Conservation (phyloP, 2,797 vertebrate species). For the Clarias pachynema region DNA sequence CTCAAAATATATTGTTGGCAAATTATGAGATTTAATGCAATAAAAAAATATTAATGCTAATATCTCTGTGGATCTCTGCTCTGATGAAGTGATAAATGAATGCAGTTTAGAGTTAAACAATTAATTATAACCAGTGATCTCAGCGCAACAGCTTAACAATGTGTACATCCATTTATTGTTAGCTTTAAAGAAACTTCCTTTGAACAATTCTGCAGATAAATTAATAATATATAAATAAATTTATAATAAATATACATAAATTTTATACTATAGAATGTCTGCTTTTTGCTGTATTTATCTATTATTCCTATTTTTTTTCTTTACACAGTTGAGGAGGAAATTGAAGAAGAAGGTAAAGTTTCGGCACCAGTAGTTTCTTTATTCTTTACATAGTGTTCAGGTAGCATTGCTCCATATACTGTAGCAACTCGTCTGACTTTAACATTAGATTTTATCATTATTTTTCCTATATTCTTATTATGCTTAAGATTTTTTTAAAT, state of each 20-base stretch:
- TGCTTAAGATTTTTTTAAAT: background rate
- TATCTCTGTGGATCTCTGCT: slow-evolving; percentile 50
- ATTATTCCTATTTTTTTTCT: slow-evolving; percentile 65
- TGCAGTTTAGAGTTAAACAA: background rate
- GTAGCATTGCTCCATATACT: background rate
- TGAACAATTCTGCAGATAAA: background rate
- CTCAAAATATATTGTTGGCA: background rate
- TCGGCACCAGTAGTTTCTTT: slow-evolving; percentile 19
- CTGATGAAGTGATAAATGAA: slow-evolving; percentile 50
- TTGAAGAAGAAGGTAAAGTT: slow-evolving; percentile 60
- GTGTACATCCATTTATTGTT: background rate
- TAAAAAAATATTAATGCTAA: background rate
- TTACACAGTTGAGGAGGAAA: slow-evolving; percentile 62
- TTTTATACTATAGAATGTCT: background rate
- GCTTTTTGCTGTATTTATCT: slow-evolving; percentile 38
- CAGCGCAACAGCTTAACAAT: slow-evolving; percentile 5
- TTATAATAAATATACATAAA: too few relatives aligned
- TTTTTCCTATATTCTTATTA: background rate
- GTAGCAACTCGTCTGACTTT: background rate
- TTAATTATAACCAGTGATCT: background rate
- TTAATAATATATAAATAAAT: too few relatives aligned
- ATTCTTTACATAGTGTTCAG: background rate
- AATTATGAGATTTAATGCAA: background rate
- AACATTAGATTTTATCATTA: background rate
- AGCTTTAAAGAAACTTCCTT: background rate